A percentile compares a stretch with the other conserved stretches of the same genome.
These are phyloP conservation scores for Xestia ashworthii DNA, from an alignment of 2,888 invertebrate genomes.

Conservation along the genomic window DNA sequence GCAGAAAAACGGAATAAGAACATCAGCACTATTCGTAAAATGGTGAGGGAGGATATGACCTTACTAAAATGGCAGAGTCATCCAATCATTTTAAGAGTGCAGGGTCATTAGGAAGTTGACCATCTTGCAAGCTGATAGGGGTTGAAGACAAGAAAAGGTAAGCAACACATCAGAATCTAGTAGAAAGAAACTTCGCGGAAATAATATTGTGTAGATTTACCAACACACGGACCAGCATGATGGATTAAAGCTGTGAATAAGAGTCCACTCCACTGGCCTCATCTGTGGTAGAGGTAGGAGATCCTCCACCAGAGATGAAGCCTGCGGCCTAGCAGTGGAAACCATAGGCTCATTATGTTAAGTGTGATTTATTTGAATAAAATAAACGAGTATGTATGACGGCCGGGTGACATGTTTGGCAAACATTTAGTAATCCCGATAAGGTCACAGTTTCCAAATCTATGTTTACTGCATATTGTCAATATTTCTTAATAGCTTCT, in stretches of 20 bases:
- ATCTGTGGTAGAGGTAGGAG: too few relatives aligned
- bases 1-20: neutral
- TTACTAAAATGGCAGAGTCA: neutral
- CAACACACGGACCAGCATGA: neutral
- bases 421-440: constrained; percentile 35
- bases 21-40: neutral
- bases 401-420: constrained; percentile 10
- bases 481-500: constrained; percentile 20
- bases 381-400: neutral
- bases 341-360: neutral
- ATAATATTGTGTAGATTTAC: neutral
- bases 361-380: constrained; percentile 11
- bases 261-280: neutral
- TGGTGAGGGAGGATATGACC: neutral
- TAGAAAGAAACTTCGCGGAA: neutral
- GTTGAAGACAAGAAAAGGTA: neutral
- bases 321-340: neutral
- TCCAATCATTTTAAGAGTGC: neutral
- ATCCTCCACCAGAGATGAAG: neutral
- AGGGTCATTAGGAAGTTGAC: neutral
- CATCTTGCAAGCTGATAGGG: neutral
- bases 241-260: neutral
- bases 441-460: constrained; percentile 38
- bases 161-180: neutral
- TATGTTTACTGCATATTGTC: constrained; percentile 25